Conservation (phyloP, 2,797 vertebrate species). For the Simalia tracyae region DNA sequence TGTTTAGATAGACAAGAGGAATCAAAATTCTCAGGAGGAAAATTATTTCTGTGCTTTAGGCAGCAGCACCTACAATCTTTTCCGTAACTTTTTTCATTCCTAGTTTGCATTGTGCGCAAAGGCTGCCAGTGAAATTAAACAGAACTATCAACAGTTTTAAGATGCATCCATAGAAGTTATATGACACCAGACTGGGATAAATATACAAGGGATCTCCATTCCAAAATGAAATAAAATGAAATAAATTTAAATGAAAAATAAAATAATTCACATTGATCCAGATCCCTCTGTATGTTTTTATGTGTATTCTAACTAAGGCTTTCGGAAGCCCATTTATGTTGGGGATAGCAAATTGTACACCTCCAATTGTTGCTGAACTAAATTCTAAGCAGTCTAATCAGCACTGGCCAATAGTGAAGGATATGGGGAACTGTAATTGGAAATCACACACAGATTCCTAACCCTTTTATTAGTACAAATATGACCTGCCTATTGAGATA, state of each 20-base stretch:
- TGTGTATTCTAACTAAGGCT: not conserved
- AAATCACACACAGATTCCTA: not conserved
- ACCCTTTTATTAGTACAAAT: not conserved
- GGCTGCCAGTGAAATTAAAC: slow-evolving; percentile 32
- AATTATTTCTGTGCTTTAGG: not conserved
- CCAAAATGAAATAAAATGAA: slow-evolving; percentile 17
- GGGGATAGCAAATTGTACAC: not conserved
- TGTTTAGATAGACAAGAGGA: slow-evolving; percentile 46
- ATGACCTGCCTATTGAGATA: not conserved
- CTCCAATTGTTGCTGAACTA: not conserved
- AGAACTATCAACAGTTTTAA: slow-evolving; percentile 15
- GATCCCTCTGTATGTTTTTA: not conserved
- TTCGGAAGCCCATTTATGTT: not conserved
- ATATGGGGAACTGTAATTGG: not conserved
- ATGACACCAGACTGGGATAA: not conserved
- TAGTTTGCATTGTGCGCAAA: not conserved
- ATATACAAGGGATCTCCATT: not conserved
- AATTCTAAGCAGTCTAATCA: not conserved
- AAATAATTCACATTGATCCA: not conserved
- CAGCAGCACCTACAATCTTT: not conserved
- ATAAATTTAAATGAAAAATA: not conserved
- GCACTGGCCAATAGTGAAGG: not conserved
- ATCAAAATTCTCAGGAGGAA: not conserved
- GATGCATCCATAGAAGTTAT: slow-evolving; percentile 32
- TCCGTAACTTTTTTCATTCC: not conserved